Evolutionary conservation across 2,888 invertebrate genomes (phyloP).

Genomic region (Apodemia mormo): DNA sequence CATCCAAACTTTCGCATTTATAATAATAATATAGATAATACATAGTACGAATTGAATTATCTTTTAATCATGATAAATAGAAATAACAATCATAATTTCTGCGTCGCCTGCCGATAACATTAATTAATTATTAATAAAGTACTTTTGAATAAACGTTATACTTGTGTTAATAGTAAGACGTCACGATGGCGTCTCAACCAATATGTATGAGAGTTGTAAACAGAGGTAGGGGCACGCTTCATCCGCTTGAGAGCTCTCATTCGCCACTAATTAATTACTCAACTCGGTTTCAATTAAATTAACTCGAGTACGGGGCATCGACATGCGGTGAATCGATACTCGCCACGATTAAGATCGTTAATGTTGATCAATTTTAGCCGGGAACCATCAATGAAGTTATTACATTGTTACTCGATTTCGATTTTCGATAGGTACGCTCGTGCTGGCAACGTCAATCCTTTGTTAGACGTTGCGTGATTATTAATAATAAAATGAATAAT

Average conservation of each 20-base stretch:
- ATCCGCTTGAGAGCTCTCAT: conserved; percentile 69
- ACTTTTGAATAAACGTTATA: not conserved
- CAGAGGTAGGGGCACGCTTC: conserved; percentile 45
- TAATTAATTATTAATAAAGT: not conserved
- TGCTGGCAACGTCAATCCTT: conserved; percentile 23
- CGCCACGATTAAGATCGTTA: conserved; percentile 76
- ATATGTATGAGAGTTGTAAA: conserved; percentile 59
- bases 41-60: no score
- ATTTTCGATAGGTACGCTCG: conserved; percentile 23
- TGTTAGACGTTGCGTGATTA: conserved; percentile 15
- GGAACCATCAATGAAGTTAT: conserved; percentile 69
- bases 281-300: conserved; percentile 80
- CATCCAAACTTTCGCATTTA: no score
- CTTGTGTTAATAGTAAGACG: conserved; percentile 6
- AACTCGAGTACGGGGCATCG: conserved; percentile 73
- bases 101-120: not conserved
- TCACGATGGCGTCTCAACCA: conserved; percentile 37
- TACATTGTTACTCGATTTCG: conserved; percentile 37
- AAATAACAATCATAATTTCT: no score
- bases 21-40: no score
- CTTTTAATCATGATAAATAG: no score
- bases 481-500: conserved; percentile 3
- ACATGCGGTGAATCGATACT: conserved; percentile 61
- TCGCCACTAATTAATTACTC: conserved; percentile 79
- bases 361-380: conserved; percentile 43